A percentile compares a stretch with the other conserved stretches of the same genome.
phyloP scores from a whole-genome alignment of 1,140 invertebrate species.

The Orussus abietinus region DNA sequence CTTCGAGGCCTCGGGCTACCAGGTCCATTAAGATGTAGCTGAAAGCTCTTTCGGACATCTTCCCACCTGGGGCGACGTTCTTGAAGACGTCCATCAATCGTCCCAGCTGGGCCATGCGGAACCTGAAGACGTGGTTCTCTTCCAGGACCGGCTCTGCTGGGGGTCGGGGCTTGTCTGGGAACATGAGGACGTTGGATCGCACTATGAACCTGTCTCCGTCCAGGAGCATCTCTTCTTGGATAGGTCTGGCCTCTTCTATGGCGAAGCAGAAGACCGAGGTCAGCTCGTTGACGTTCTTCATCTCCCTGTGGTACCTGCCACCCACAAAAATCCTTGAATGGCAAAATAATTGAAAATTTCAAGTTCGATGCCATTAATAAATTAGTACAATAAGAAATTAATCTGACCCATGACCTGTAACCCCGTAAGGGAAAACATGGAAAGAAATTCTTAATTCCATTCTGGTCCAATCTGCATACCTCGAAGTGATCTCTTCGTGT shows the following conservation, averaged over 20 bases:
- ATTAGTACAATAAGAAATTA: constrained; percentile 4
- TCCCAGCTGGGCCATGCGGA: constrained; percentile 53
- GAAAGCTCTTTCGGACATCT: constrained; percentile 50
- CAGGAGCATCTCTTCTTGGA: constrained; percentile 50
- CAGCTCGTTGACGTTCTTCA: constrained; percentile 54
- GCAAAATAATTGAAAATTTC: constrained; percentile 4
- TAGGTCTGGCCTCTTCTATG: constrained; percentile 51
- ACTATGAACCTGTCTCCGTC: constrained; percentile 50
- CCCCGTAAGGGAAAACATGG: too few species aligned
- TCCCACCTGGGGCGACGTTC: constrained; percentile 54
- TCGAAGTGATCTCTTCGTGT: constrained; percentile 47
- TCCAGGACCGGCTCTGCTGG: constrained; percentile 28
- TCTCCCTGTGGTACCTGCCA: constrained; percentile 52
- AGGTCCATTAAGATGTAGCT: constrained; percentile 59
- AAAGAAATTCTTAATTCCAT: too few species aligned
- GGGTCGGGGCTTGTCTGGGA: constrained; percentile 19
- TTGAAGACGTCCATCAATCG: constrained; percentile 51
- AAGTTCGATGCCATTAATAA: constrained; percentile 2
- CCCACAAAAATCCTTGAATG: constrained; percentile 1
- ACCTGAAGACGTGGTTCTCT: constrained; percentile 28
- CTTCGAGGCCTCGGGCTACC: constrained; percentile 43
- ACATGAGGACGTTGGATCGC: constrained; percentile 45
- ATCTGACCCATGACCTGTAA: too few species aligned
- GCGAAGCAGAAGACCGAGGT: constrained; percentile 56
- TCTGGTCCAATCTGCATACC: too few species aligned